Evolutionary conservation across 2,113 vertebrate genomes (phyloP).

Genomic region (Cnemophilus loriae): DNA sequence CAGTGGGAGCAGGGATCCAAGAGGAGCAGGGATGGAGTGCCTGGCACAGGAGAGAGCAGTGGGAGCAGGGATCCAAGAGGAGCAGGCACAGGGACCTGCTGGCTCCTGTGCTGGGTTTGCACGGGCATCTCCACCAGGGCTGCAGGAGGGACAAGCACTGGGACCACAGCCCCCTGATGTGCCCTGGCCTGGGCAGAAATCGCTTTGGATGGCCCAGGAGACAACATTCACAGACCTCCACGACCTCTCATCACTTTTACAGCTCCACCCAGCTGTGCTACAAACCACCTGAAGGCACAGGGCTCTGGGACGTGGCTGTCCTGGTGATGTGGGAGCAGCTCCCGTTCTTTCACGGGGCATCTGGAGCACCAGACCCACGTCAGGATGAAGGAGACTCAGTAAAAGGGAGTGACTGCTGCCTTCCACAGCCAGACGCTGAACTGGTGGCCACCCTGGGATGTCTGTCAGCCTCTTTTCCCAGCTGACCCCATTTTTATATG

Average conservation of each 20-base stretch:
- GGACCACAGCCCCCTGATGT: background rate
- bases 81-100: background rate
- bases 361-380: background rate
- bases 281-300: background rate
- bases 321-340: background rate
- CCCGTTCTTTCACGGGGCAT: background rate
- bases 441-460: background rate
- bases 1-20: background rate
- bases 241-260: rapidly evolving
- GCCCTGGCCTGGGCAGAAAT: background rate
- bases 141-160: background rate
- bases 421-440: background rate
- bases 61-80: background rate
- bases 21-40: background rate
- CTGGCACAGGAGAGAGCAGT: background rate
- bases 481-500: conserved; percentile 42
- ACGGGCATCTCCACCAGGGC: background rate
- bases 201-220: background rate
- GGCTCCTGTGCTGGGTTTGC: background rate
- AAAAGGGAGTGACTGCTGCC: background rate
- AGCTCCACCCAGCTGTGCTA: background rate
- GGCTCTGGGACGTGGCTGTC: background rate
- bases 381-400: background rate
- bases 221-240: background rate
- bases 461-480: background rate